These are phyloP conservation scores for Zhuqinia jingwanae DNA, from an alignment of 2,888 invertebrate genomes.

Conservation along the genomic window DNA sequence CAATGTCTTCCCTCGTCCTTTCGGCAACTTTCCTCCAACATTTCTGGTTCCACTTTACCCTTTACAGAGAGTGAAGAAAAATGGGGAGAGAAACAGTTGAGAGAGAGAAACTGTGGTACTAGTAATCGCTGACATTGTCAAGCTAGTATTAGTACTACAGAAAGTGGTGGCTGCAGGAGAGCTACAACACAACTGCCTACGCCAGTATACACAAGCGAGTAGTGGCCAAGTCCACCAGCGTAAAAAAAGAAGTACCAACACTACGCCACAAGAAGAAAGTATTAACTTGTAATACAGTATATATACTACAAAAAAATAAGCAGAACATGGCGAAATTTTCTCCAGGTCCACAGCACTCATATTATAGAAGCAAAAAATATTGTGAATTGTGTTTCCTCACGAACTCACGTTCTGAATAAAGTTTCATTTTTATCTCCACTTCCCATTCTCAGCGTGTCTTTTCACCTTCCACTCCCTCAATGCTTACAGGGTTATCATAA, in stretches of 20 bases:
- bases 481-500: neutral
- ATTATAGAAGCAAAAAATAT: neutral
- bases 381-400: conserved; percentile 15
- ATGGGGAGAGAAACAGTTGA: conserved; percentile 8
- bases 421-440: neutral
- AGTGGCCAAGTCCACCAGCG: conserved; percentile 24
- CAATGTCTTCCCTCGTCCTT: conserved; percentile 45
- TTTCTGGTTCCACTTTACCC: conserved; percentile 50
- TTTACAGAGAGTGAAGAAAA: conserved; percentile 11
- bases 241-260: neutral
- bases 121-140: neutral
- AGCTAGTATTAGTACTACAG: neutral
- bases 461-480: neutral
- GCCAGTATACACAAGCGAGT: neutral
- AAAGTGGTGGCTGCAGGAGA: neutral
- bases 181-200: conserved; percentile 5
- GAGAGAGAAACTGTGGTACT: conserved; percentile 36
- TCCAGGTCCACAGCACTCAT: neutral
- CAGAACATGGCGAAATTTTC: conserved; percentile 6
- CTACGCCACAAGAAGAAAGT: neutral
- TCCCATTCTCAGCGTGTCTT: no score
- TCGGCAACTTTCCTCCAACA: conserved; percentile 54
- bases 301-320: neutral
- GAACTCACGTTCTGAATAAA: conserved; percentile 44
- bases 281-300: neutral